phyloP scores from a whole-genome alignment of 37 sponge, comb jelly and placozoan genomes.

The Tethya wilhelma region DNA sequence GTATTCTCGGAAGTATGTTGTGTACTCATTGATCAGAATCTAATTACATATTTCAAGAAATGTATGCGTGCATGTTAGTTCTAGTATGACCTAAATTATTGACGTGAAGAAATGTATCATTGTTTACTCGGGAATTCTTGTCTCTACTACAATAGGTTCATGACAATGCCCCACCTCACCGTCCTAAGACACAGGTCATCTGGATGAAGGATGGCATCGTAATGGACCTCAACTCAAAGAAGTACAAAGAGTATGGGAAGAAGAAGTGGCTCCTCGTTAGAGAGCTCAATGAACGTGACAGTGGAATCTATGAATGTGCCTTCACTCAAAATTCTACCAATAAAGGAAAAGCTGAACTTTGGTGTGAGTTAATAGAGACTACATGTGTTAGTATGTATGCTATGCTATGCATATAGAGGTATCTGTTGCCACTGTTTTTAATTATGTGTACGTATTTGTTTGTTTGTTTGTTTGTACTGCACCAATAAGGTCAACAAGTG shows the following conservation, averaged over 20 bases:
- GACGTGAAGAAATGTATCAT: too few species aligned
- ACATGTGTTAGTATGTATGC: background rate
- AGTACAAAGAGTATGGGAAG: slow-evolving; percentile 28
- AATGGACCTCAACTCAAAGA: background rate
- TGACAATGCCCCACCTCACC: background rate
- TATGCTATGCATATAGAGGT: background rate
- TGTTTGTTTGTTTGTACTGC: too few species aligned
- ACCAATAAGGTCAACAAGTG: too few species aligned
- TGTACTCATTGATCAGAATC: too few species aligned
- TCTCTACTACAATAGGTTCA: too few species aligned
- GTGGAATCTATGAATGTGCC: slow-evolving; percentile 45
- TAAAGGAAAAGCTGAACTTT: slow-evolving; percentile 28
- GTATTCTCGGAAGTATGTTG: too few species aligned
- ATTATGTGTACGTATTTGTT: too few species aligned
- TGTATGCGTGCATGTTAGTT: too few species aligned
- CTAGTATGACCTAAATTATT: too few species aligned
- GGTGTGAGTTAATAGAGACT: slow-evolving; percentile 17
- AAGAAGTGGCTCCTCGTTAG: slow-evolving; percentile 23
- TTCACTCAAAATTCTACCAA: slow-evolving; percentile 4
- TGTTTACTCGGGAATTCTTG: too few species aligned
- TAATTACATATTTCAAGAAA: too few species aligned
- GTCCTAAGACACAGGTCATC: slow-evolving; percentile 11
- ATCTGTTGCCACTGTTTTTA: background rate
- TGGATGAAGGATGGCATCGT: slow-evolving; percentile 28
- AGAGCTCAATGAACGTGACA: slow-evolving; percentile 2